Conservation (phyloP, 2,113 vertebrate genomes). For the Columba livia region DNA sequence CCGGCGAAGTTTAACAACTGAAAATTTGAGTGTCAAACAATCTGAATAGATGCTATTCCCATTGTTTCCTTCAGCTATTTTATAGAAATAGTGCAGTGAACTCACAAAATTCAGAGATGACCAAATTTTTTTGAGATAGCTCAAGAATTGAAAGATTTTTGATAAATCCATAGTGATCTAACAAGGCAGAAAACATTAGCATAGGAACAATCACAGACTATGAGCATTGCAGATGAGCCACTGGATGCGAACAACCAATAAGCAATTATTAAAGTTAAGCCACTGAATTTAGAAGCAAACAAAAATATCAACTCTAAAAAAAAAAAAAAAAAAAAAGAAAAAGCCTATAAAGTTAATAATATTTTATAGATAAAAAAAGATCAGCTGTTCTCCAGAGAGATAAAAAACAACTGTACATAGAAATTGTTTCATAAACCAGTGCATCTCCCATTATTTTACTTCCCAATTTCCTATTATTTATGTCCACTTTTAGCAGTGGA, state of each 20-base stretch:
- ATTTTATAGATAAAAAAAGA: not conserved
- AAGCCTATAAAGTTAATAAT: not conserved
- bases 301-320: not conserved
- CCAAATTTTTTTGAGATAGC: not conserved
- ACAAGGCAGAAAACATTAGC: not conserved
- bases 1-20: not conserved
- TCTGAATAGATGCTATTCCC: not conserved
- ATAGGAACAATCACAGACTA: not conserved
- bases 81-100: not conserved
- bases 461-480: not conserved
- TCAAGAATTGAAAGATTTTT: not conserved
- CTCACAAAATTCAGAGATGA: not conserved
- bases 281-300: not conserved
- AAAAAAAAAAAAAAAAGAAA: not conserved
- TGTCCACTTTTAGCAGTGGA: not conserved
- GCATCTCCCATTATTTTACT: not conserved
- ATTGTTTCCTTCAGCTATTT: not conserved
- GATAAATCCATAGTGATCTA: not conserved
- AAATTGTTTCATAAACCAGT: not conserved
- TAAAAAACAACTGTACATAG: not conserved
- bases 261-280: not conserved
- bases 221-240: not conserved
- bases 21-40: not conserved
- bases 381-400: not conserved
- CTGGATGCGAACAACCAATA: not conserved